phyloP scores from a whole-genome alignment of 2,888 invertebrate genomes.

The Anodontia alba region DNA sequence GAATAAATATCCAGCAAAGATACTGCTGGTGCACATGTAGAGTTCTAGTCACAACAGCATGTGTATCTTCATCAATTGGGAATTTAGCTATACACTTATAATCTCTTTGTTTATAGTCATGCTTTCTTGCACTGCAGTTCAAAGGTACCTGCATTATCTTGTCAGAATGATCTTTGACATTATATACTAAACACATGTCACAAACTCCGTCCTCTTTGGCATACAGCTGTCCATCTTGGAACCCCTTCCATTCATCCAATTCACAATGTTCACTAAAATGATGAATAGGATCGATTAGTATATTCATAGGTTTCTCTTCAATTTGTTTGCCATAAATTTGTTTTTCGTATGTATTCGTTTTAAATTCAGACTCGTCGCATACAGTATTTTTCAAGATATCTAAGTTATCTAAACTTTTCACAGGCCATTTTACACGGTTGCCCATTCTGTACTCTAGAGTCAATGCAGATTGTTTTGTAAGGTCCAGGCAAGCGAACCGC shows the following conservation, averaged over 20 bases:
- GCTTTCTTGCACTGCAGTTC: slow-evolving; percentile 39
- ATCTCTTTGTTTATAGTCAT: slow-evolving; percentile 29
- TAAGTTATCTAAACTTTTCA: slow-evolving; percentile 55
- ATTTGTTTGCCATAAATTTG: slow-evolving; percentile 55
- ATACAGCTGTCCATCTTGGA: slow-evolving; percentile 47
- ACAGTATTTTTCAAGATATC: slow-evolving; percentile 64
- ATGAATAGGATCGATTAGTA: slow-evolving; percentile 39
- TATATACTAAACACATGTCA: slow-evolving; percentile 69
- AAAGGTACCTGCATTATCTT: slow-evolving; percentile 44
- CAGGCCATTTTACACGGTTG: slow-evolving; percentile 73
- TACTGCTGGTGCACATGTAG: slow-evolving; percentile 60
- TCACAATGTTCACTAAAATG: slow-evolving; percentile 42
- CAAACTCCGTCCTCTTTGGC: slow-evolving; percentile 61
- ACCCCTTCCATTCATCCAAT: slow-evolving; percentile 39
- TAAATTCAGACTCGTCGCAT: slow-evolving; percentile 65
- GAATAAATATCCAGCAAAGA: slow-evolving; percentile 72
- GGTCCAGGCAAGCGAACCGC: slow-evolving; percentile 75
- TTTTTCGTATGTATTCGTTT: slow-evolving; percentile 46
- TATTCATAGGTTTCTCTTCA: slow-evolving; percentile 55
- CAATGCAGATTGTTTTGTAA: slow-evolving; percentile 68
- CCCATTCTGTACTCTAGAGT: slow-evolving; percentile 75
- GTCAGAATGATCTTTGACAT: slow-evolving; percentile 40
- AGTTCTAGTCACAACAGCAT: slow-evolving; percentile 69
- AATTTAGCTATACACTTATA: slow-evolving; percentile 71
- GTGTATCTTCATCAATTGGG: slow-evolving; percentile 65